Conservation (phyloP, 2,888 invertebrate species). For the Apamea epomidion region DNA sequence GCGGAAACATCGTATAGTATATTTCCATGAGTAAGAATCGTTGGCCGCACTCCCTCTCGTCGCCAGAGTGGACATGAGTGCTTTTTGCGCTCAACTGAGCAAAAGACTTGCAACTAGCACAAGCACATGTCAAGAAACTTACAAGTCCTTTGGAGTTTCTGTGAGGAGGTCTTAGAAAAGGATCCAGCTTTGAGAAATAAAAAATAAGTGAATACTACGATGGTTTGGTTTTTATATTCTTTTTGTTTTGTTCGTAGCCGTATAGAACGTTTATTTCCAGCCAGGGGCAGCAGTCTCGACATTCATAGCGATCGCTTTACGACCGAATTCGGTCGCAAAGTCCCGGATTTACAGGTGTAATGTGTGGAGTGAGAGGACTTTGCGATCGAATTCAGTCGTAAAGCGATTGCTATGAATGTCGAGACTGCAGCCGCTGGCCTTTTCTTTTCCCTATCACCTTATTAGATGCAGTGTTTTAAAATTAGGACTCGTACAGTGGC, state of each 20-base stretch:
- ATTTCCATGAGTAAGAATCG: slow-evolving; percentile 33
- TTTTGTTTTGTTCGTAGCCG: neutral
- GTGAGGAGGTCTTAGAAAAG: slow-evolving; percentile 28
- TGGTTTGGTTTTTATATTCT: neutral
- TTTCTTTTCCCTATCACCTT: fast-evolving
- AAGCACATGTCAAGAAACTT: slow-evolving; percentile 55
- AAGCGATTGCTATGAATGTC: too few species aligned
- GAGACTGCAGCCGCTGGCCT: too few species aligned
- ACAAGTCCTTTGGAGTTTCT: slow-evolving; percentile 48
- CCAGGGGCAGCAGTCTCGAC: too few species aligned
- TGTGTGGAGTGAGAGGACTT: too few species aligned
- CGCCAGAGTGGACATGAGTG: slow-evolving; percentile 47
- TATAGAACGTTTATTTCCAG: neutral
- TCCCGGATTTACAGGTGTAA: too few species aligned
- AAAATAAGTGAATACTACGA: slow-evolving; percentile 5
- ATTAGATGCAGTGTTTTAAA: neutral
- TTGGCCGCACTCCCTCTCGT: slow-evolving; percentile 36
- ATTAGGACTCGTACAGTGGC: neutral
- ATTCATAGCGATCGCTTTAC: too few species aligned
- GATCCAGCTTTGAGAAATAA: slow-evolving; percentile 21
- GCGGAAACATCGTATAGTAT: slow-evolving; percentile 28
- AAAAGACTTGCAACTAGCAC: slow-evolving; percentile 62
- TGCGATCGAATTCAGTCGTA: too few species aligned
- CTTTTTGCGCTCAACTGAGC: slow-evolving; percentile 61
- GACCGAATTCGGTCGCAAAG: too few species aligned